These are phyloP conservation scores for Epinephelus fuscoguttatus DNA, from an alignment of 2,113 vertebrate species.

Conservation along the genomic window DNA sequence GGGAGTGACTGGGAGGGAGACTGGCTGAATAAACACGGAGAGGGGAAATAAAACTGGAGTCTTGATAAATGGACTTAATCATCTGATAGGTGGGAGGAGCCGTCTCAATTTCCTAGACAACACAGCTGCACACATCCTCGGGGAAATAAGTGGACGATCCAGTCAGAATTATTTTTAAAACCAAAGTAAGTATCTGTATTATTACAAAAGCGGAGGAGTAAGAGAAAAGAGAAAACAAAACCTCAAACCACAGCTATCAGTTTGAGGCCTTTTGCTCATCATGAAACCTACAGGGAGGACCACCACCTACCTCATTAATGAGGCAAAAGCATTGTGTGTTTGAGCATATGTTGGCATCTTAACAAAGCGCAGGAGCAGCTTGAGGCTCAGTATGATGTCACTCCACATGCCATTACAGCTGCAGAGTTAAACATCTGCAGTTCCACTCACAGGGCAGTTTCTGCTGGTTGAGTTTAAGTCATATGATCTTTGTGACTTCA, in stretches of 20 bases:
- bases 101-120: background rate
- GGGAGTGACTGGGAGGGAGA: constrained; percentile 61
- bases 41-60: constrained; percentile 44
- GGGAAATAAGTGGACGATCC: constrained; percentile 5
- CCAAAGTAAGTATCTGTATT: background rate
- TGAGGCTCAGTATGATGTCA: constrained; percentile 60
- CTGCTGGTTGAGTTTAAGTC: constrained; percentile 23
- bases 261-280: background rate
- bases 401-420: constrained; percentile 43
- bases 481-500: background rate
- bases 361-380: constrained; percentile 41
- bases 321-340: constrained; percentile 24
- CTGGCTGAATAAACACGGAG: constrained; percentile 56
- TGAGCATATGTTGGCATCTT: constrained; percentile 27
- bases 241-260: background rate
- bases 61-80: constrained; percentile 48
- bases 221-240: background rate
- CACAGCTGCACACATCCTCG: background rate
- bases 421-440: constrained; percentile 59
- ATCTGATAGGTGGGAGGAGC: constrained; percentile 13
- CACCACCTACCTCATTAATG: constrained; percentile 7
- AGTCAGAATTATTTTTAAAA: background rate
- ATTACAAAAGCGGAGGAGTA: background rate
- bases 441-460: constrained; percentile 31
- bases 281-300: background rate